Conservation (phyloP, 2,113 vertebrate genomes). For the Riparia riparia region DNA sequence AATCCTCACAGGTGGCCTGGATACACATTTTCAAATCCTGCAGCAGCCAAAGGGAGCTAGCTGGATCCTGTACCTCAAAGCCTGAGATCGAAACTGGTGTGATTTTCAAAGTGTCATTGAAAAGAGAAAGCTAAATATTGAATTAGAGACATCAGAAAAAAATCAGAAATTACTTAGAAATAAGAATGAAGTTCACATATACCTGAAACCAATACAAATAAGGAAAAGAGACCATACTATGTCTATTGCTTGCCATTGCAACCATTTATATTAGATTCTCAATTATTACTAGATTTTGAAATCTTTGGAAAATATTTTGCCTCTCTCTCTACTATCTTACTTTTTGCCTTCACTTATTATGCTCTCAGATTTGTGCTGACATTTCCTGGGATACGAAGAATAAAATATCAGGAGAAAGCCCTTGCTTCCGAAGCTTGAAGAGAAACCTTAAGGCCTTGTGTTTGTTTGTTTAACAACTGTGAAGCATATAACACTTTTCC, state of each 20-base stretch:
- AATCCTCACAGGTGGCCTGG: not conserved
- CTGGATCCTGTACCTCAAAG: not conserved
- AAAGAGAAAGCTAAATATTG: not conserved
- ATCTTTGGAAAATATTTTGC: not conserved
- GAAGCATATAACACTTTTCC: not conserved
- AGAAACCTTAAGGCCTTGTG: not conserved
- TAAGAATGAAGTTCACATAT: not conserved
- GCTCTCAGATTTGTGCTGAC: not conserved
- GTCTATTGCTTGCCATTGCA: not conserved
- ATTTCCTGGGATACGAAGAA: not conserved
- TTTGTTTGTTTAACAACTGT: not conserved
- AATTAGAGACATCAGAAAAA: not conserved
- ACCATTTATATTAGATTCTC: not conserved
- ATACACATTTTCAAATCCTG: not conserved
- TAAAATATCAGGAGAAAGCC: not conserved
- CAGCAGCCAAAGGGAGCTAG: not conserved
- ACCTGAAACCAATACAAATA: not conserved
- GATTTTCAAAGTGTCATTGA: not conserved
- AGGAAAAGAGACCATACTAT: not conserved
- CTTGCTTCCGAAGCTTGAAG: not conserved
- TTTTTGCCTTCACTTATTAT: not conserved
- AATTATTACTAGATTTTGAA: not conserved
- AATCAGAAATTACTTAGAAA: not conserved
- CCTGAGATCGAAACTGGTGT: rapidly evolving
- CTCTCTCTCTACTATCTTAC: not conserved